phyloP scores from a whole-genome alignment of 1,140 invertebrate genomes.

The Pseudomyrmex dendroicus region DNA sequence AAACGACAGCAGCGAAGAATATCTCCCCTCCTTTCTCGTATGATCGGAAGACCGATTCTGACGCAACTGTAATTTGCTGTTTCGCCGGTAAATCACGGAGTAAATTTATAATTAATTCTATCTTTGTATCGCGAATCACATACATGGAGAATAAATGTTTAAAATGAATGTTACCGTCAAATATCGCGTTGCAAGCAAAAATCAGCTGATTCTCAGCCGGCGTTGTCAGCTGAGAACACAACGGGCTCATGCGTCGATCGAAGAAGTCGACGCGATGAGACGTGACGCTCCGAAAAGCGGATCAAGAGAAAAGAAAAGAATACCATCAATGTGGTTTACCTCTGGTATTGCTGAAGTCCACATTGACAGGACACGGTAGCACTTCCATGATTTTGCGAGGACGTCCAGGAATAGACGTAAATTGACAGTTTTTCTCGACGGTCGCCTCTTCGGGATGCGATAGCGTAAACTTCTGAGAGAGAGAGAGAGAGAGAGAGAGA shows the following conservation, averaged over 20 bases:
- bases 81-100: not conserved
- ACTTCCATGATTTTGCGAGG: slow-evolving; percentile 78
- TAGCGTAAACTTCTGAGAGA: not conserved
- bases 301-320: not conserved
- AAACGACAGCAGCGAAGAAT: slow-evolving; percentile 42
- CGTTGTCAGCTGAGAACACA: slow-evolving; percentile 60
- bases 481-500: not conserved
- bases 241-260: not conserved
- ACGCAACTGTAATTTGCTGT: slow-evolving; percentile 38
- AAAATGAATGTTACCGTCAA: no score
- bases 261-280: not conserved
- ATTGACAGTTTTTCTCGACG: slow-evolving; percentile 14
- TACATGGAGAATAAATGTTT: not conserved
- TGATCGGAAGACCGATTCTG: slow-evolving; percentile 7
- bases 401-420: slow-evolving; percentile 18
- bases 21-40: not conserved
- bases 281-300: not conserved
- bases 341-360: slow-evolving; percentile 82
- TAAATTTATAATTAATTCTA: not conserved
- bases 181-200: slow-evolving; percentile 29
- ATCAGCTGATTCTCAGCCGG: slow-evolving; percentile 55
- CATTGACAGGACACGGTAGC: slow-evolving; percentile 82
- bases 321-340: slow-evolving; percentile 65
- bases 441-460: slow-evolving; percentile 7
- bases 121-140: not conserved